Evolutionary conservation across 2,888 invertebrate genomes (phyloP), one percentile per base, ranked within the genome.

Genomic region (Axea sp.): DNA sequence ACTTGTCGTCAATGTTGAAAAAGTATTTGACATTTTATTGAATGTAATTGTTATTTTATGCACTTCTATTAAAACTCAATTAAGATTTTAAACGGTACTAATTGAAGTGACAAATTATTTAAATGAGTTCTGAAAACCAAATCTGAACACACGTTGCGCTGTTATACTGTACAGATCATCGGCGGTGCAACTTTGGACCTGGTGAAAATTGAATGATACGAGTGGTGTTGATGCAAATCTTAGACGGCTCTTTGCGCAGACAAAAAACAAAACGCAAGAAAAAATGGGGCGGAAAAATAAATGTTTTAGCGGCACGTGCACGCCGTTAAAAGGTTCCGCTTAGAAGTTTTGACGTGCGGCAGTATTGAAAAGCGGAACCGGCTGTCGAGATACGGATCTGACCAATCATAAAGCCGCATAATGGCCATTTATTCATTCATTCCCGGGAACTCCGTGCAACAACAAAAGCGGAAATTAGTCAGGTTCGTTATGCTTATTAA

Each of bases 371-470:
- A 86, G 86, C 86, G 86, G 87, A 86, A 86, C 86, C 85, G 86
- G 85, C 87, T 87, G 87, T 87, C 86, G 83, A 83, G 86, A 87
- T 87, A 86, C 82, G 83, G 80, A 87, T 87, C 87, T 87, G 86
- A 85, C 87, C 86, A 87, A 87, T 87, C 86, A 86, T 86, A 86
- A 86, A 82, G 82, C 86, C 85, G 84, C 83, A 85, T 86, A 86
- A 86, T 84, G 81, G 86, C 85, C 84, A 85, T 84, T 85, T 83
- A 84, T 85, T 84, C 85, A 82, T 83, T 81, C 76, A 76, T 78
- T 71, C 72, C 41, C 69, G 57, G 49, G 64, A 69, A 72, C 72
- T 69, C 76, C 75, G 77, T 73, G 73, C 74, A 75, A 73, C 79
- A 80, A 84, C 84, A 84, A 85, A 84, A 81, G 80, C 84, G 85